Evolutionary conservation across 2,113 vertebrate genomes (phyloP).

Genomic region (Proterorhinus semilunaris): DNA sequence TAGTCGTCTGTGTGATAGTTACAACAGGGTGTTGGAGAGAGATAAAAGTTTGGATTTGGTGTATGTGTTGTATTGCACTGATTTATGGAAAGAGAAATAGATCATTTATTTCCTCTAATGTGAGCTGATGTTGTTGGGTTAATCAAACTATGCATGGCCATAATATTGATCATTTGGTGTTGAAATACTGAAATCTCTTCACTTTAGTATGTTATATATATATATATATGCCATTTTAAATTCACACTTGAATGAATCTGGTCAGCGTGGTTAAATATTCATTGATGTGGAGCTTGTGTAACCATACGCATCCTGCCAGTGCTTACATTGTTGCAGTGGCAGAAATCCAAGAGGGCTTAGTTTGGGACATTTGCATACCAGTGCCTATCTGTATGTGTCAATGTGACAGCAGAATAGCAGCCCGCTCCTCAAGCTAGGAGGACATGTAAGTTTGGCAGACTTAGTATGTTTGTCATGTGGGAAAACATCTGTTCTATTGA

Average conservation of each 20-base stretch:
- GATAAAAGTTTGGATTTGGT: neutral
- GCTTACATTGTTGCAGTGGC: neutral
- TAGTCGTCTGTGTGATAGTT: too few species aligned
- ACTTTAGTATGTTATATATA: too few species aligned
- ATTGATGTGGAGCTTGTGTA: neutral
- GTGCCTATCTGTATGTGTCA: neutral
- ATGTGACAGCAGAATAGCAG: neutral
- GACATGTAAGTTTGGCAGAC: neutral
- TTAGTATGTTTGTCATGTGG: neutral
- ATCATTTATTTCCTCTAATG: too few species aligned
- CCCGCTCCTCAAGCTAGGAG: neutral
- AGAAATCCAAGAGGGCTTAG: neutral
- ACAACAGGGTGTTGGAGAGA: neutral
- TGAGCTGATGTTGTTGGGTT: too few species aligned
- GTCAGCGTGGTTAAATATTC: neutral
- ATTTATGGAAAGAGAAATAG: too few species aligned
- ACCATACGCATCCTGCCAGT: neutral
- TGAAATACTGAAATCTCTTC: too few species aligned
- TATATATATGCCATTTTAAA: too few species aligned
- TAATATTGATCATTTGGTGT: too few species aligned
- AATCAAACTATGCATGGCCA: too few species aligned
- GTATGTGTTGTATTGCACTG: too few species aligned
- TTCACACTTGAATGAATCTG: neutral
- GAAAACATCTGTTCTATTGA: neutral
- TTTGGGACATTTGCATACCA: slow-evolving; percentile 23